phyloP scores from a whole-genome alignment of 2,888 invertebrate genomes.

The Cheilosia vulpina region DNA sequence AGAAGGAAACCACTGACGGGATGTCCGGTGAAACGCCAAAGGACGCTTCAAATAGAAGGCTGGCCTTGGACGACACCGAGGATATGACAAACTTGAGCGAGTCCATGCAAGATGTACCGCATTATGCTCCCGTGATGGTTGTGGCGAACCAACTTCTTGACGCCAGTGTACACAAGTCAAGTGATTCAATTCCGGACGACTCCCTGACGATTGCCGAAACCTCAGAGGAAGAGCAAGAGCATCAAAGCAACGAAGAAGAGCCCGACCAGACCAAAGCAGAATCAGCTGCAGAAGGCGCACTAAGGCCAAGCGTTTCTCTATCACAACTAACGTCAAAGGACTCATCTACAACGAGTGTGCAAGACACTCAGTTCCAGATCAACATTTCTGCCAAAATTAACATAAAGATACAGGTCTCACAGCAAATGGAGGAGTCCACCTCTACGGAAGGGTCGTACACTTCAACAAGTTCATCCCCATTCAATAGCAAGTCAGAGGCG shows the following conservation, averaged over 20 bases:
- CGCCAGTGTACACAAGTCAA: conserved; percentile 40
- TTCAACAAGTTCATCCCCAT: conserved; percentile 14
- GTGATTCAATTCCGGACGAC: conserved; percentile 76
- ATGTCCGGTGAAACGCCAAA: neutral
- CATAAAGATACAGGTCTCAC: conserved; percentile 81
- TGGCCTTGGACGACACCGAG: conserved; percentile 76
- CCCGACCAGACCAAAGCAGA: too few species aligned
- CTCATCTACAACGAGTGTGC: conserved; percentile 31
- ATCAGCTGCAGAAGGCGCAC: neutral
- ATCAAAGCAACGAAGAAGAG: neutral
- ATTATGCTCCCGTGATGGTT: conserved; percentile 51
- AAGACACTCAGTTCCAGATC: conserved; percentile 77
- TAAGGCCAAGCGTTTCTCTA: conserved; percentile 31
- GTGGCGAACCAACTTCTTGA: conserved; percentile 21
- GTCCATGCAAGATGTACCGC: conserved; percentile 12
- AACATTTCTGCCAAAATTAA: conserved; percentile 83
- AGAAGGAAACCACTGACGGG: conserved; percentile 35
- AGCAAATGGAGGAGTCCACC: conserved; percentile 56
- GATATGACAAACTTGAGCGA: conserved; percentile 60
- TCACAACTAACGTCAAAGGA: conserved; percentile 9
- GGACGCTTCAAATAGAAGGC: conserved; percentile 24
- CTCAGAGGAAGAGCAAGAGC: conserved; percentile 76
- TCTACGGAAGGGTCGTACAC: conserved; percentile 7
- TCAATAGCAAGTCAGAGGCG: conserved; percentile 32
- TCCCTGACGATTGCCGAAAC: conserved; percentile 81